Evolutionary conservation across 2,113 vertebrate species (phyloP), one percentile per base, ranked within the genome.

Genomic region (Alaudala cheleensis): DNA sequence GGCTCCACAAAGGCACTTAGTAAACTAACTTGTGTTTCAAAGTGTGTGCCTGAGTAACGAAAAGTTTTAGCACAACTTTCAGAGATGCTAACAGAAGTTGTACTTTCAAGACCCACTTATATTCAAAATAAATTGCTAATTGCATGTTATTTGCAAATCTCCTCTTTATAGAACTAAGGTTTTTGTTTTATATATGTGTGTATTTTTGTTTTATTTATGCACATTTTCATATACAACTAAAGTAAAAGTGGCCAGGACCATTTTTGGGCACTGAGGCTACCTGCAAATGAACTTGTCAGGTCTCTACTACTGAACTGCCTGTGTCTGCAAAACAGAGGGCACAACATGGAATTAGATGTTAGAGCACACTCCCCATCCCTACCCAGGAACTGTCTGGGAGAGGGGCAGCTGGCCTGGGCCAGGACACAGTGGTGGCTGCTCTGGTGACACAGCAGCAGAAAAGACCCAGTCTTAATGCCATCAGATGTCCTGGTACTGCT

Each of bases 101-200:
- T 1, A 31, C 0, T 57, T 62, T 26, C 17, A 64, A 24, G 5
- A 24, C 6, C 6, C 11, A 10, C 0, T 34, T 14, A 44, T 26
- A 58, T 1, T 57, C 23, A 70, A 29, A 88, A 58, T 39, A 73
- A 71, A 73, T 33, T 83, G 3, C 6, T 39, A 74, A 66, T 19
- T 39, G 21, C 1, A 0, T 24, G 37, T 37, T 21, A 42, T 72
- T 89, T 82, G 14, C 15, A 94, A 57, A 69, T 39, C 5, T 67
- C 39, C 9, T 45, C 24, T 56, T 71, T 14, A 33, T 4, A 61
- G 21, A 65, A 37, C 7, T 39, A 79, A 61, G 19, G 40, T 28
- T 76, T 56, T 29, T 57, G 4, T 13, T 65, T 16, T 26, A 61
- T 13, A 72, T 8, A 28, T 13, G 7, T 37, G 2, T 9, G 1